Base-by-base conservation (phyloP, 1,140 invertebrate species). In the Bombus difficillimus region DNA sequence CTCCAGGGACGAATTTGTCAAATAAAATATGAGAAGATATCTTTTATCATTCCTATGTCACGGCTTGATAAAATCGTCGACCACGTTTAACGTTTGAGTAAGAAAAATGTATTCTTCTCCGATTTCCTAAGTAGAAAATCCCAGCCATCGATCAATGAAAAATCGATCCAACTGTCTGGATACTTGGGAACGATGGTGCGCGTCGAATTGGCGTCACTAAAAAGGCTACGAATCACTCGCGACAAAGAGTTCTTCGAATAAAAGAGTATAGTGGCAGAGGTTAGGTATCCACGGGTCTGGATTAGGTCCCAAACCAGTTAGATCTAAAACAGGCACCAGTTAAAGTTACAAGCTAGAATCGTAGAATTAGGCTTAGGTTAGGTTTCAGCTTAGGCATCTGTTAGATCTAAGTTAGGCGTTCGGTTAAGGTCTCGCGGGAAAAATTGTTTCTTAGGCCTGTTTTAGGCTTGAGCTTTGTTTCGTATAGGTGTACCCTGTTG, bases 211-310 rank as follows among this genome's bases (percentile, higher is more conserved):
- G 25, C 32, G 39, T 69, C 62, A 76, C 81, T 62, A 41, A 1
- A 32, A 68, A 77, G 43, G 81, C 81, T 66, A 83, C 81, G 53
- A 25, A 32, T 68, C 73, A 32, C 73, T 57, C 74, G 62, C 9
- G 25, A 10, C 62, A 12, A 13, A 32, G 18, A 53, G 22, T 68
- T 39, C 59, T 22, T 57, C 37, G 9, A 72, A 41, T 22, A 9
- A 73, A 10, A 22, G 10, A 47, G 39, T 9, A 3, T 25, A 62
- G 28, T 28, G 12, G 25, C 9, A 28, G 22, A 41, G 69, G 3
- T 73, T 73, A 73, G n/a, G 69, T 41, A 18, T n/a, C 5, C 37
- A 0, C 4, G 9, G 66, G 18, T 71, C 28, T 41, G 69, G 43
- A 32, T 78, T 78, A 64, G 75, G 75, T 78, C 75, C 57, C 75